Percentiles rank a stretch among this genome's conserved stretches.
Conservation (phyloP, 1,140 invertebrate genomes). For the Wiebesia pumilae region DNA sequence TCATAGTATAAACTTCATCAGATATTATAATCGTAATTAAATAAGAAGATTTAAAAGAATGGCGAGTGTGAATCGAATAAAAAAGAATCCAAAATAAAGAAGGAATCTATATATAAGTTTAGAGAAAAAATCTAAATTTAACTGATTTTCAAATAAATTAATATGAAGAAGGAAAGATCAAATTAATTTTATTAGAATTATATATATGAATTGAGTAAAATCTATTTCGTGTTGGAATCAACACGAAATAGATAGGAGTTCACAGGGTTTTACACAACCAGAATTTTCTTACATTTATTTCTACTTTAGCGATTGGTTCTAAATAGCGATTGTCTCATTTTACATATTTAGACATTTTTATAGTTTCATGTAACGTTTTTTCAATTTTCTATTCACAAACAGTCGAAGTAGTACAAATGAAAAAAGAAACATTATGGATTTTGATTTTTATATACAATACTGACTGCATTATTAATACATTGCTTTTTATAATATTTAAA, state of each 20-base stretch:
- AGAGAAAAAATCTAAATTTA: too few species aligned
- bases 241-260: background rate
- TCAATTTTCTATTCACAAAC: background rate
- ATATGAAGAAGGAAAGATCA: too few species aligned
- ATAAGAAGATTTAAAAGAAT: too few species aligned
- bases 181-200: too few species aligned
- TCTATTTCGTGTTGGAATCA: background rate
- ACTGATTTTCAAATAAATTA: too few species aligned
- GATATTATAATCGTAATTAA: too few species aligned
- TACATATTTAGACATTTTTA: background rate
- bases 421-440: background rate
- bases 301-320: background rate
- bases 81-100: too few species aligned
- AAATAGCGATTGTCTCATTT: slow-evolving; percentile 30
- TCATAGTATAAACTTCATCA: background rate
- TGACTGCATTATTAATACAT: background rate
- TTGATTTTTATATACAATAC: background rate
- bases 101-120: too few species aligned
- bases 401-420: background rate
- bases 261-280: background rate
- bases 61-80: too few species aligned
- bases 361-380: slow-evolving; percentile 12
- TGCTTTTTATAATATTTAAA: background rate
- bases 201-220: background rate
- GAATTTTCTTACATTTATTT: slow-evolving; percentile 38